Conservation (phyloP, 1,140 invertebrate genomes). For the Solenopsis invicta region DNA sequence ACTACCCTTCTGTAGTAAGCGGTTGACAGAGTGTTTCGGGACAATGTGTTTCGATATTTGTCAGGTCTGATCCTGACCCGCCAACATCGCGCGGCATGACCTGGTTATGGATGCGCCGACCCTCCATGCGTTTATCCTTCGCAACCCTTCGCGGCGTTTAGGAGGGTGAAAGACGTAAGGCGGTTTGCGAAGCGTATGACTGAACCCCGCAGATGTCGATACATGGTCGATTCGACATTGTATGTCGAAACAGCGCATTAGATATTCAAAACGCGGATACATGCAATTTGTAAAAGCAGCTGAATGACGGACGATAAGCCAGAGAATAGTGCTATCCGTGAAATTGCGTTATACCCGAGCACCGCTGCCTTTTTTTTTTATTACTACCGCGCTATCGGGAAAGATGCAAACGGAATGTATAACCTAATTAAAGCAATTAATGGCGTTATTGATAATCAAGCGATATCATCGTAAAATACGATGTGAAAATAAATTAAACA, state of each 20-base stretch:
- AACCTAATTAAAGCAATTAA: not conserved
- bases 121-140: not conserved
- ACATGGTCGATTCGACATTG: conserved; percentile 5
- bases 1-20: not conserved
- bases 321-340: not conserved
- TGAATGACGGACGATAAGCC: conserved; percentile 1
- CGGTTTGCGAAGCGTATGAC: conserved; percentile 6
- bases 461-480: too few species aligned
- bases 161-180: not conserved
- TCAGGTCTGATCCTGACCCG: conserved; percentile 30
- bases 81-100: not conserved
- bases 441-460: not conserved
- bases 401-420: conserved; percentile 4
- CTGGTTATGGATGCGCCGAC: conserved; percentile 14
- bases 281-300: conserved; percentile 21
- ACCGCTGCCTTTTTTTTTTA: not conserved
- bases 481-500: not conserved
- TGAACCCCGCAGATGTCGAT: conserved; percentile 1
- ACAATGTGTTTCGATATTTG: conserved; percentile 56
- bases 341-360: conserved; percentile 16
- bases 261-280: conserved; percentile 31
- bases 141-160: not conserved
- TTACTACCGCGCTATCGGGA: not conserved
- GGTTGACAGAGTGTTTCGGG: not conserved
- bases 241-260: not conserved